A percentile compares a stretch with the other conserved stretches of the same genome.
Conservation (phyloP, 2,797 vertebrate species). For the Discoglossus pictus region DNA sequence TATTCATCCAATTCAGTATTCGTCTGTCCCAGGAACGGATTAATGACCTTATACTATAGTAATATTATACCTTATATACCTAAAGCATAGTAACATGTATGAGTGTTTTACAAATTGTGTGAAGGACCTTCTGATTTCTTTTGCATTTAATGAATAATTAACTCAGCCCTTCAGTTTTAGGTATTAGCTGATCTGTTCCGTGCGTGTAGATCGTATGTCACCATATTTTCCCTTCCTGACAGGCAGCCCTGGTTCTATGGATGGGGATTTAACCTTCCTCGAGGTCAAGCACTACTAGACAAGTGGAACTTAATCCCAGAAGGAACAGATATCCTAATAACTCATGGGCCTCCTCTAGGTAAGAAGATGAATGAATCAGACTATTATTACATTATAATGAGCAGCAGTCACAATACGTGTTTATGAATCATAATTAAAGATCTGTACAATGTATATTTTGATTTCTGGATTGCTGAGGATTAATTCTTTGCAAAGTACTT, state of each 20-base stretch:
- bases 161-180: no score
- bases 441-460: neutral
- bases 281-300: conserved; percentile 93
- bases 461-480: neutral
- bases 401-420: conserved; percentile 21
- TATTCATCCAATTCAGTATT: no score
- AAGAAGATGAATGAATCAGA: conserved; percentile 61
- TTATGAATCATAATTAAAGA: neutral
- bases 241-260: conserved; percentile 99
- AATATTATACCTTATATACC: no score
- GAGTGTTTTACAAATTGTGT: no score
- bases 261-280: conserved; percentile 95
- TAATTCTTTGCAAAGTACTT: neutral
- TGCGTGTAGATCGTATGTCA: no score
- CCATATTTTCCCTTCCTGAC: conserved; percentile 49
- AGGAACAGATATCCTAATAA: conserved; percentile 91
- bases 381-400: conserved; percentile 43
- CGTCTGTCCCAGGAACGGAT: no score
- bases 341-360: conserved; percentile 95
- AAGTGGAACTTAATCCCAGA: conserved; percentile 98
- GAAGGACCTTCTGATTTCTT: no score
- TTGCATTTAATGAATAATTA: no score
- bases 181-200: no score
- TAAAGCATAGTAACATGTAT: no score
- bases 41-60: no score